Base-by-base conservation (phyloP, 1,140 invertebrate species). In the Lasaia peninsularis region DNA sequence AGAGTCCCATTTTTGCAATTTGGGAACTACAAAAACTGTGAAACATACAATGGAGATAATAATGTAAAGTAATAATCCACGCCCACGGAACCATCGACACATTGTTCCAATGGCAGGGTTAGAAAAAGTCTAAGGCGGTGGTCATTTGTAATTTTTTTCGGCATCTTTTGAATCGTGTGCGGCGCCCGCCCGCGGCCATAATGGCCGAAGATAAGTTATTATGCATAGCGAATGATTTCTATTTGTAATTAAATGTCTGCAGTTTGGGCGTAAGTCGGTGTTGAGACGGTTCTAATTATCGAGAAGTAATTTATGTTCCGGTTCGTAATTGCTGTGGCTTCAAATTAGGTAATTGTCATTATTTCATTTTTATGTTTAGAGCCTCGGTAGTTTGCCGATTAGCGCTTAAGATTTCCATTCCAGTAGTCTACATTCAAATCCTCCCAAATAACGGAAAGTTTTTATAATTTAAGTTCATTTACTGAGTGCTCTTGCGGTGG, bases 71-170 rank as follows among this genome's bases (percentile, higher is more conserved):
- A 35, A 35, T 2, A 35, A 12, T 40, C 37, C 37, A 18, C 37
- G 37, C 37, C 37, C 8, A 40, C 37, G 14, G 34, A 11, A 12
- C 16, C 16, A 16, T 9, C 37, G 14, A 40, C 12, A 40, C 37
- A 40, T 16, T 18, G 16, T 16, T 16, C 1, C 14, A 40, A 44
- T 16, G 10, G 40, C 40, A 40, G 37, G 20, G 9, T 44, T 44
- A 44, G 18, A 44, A 44, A 44, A 44, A 44, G 20, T 44, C 16
- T 11, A 44, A 14, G 10, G 40, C 40, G 40, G 40, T 44, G 40
- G 18, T 44, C 40, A 44, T 44, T 44, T 44, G 40, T 44, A 44
- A 44, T 48, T 48, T 48, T 48, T 48, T 21, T 48, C 44, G 44
- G 44, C 20, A 11, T 48, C 44, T 48, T 48, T 48, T 48, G 44